A percentile compares a stretch with the other conserved stretches of the same genome.
Evolutionary conservation across 2,797 vertebrate genomes (phyloP).

Genomic region (Dallia pectoralis): DNA sequence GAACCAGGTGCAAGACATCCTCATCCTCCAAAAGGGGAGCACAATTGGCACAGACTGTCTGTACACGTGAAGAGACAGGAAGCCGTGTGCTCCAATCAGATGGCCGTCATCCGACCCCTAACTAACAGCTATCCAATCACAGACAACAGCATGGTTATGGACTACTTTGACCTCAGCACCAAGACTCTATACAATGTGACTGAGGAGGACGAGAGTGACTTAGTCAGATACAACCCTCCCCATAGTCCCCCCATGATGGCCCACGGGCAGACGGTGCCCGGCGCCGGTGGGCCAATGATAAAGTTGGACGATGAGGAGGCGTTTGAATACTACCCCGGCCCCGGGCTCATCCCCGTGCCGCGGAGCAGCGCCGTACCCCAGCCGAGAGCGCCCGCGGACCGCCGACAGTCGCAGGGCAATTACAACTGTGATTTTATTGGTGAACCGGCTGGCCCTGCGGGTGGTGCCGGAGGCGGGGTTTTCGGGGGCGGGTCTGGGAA

Average conservation of each 20-base stretch:
- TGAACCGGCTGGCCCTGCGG: slow-evolving; percentile 56
- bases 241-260: slow-evolving; percentile 80
- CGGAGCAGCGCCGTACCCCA: slow-evolving; percentile 73
- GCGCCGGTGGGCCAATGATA: slow-evolving; percentile 52
- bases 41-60: slow-evolving; percentile 98
- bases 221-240: slow-evolving; percentile 76
- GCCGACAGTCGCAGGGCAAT: slow-evolving; percentile 75
- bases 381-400: slow-evolving; percentile 65
- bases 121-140: slow-evolving; percentile 90
- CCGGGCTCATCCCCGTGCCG: slow-evolving; percentile 67
- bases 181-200: slow-evolving; percentile 92
- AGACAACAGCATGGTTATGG: slow-evolving; percentile 57
- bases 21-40: slow-evolving; percentile 93
- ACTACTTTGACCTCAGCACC: slow-evolving; percentile 92
- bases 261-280: slow-evolving; percentile 70
- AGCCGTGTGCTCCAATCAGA: slow-evolving; percentile 91
- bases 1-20: slow-evolving; percentile 99
- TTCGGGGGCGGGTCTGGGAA: neutral
- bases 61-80: slow-evolving; percentile 98
- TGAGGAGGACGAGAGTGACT: slow-evolving; percentile 84
- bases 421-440: slow-evolving; percentile 67
- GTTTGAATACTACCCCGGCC: neutral
- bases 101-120: slow-evolving; percentile 98
- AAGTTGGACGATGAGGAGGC: slow-evolving; percentile 55
- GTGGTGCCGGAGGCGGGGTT: slow-evolving; percentile 27